Conservation (phyloP, 2,888 invertebrate species). For the Drosophila histrio region DNA sequence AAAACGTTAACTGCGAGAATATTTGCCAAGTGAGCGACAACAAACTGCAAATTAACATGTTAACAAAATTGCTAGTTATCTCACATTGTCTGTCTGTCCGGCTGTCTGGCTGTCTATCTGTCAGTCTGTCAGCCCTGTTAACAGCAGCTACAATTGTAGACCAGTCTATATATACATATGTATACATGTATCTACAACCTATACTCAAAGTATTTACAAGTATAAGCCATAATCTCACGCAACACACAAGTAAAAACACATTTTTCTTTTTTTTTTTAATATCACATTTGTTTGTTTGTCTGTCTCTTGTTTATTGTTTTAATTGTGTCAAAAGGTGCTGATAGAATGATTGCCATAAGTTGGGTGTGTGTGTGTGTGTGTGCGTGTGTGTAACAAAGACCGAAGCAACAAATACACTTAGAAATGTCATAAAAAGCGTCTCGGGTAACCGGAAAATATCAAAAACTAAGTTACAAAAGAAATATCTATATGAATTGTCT, state of each 20-base stretch:
- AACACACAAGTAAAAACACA: conserved; percentile 11
- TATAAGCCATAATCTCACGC: conserved; percentile 16
- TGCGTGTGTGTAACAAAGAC: not conserved
- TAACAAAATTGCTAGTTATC: conserved; percentile 73
- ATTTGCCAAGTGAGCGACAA: conserved; percentile 55
- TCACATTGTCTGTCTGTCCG: conserved; percentile 11
- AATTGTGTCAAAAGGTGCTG: conserved; percentile 54
- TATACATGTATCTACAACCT: not conserved
- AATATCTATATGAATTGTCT: too few relatives aligned
- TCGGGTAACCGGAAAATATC: too few relatives aligned
- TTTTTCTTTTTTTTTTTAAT: conserved; percentile 15
- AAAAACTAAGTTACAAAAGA: too few relatives aligned
- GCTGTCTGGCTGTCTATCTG: conserved; percentile 5
- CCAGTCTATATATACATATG: conserved; percentile 1
- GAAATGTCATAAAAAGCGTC: too few relatives aligned
- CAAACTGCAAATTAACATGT: conserved; percentile 75
- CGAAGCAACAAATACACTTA: conserved; percentile 19
- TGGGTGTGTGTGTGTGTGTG: not conserved
- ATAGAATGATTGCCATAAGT: conserved; percentile 30
- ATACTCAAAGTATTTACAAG: not conserved
- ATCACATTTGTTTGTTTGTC: conserved; percentile 25
- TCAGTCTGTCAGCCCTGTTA: conserved; percentile 28
- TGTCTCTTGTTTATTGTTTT: conserved; percentile 33
- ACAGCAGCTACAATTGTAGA: conserved; percentile 32
- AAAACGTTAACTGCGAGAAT: conserved; percentile 43